phyloP scores from a whole-genome alignment of 2,888 invertebrate species.

The Mechanitis messenoides region DNA sequence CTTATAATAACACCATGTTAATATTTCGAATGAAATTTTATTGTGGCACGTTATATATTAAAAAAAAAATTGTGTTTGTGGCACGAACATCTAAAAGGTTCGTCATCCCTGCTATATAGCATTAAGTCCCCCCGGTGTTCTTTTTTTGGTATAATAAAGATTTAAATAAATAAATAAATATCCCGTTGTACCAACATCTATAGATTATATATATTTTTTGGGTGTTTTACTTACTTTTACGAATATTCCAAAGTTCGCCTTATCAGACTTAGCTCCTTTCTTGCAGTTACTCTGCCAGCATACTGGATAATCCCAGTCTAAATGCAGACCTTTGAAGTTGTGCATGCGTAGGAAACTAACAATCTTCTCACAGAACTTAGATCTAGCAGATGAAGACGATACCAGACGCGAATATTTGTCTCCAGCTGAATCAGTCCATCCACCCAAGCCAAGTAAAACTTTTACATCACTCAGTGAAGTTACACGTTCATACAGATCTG shows the following conservation, averaged over 20 bases:
- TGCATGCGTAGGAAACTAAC: constrained; percentile 83
- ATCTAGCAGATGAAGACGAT: constrained; percentile 78
- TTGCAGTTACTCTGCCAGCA: constrained; percentile 95
- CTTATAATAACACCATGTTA: too few species aligned
- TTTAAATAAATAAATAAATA: too few species aligned
- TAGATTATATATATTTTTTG: too few species aligned
- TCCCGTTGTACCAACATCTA: too few species aligned
- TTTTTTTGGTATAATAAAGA: too few species aligned
- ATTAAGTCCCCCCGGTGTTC: too few species aligned
- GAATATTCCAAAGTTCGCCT: constrained; percentile 85
- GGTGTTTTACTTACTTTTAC: constrained; percentile 73
- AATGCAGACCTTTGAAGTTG: constrained; percentile 89
- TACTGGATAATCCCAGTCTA: constrained; percentile 97
- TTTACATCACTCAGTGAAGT: constrained; percentile 80
- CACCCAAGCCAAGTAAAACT: constrained; percentile 90
- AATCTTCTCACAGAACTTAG: constrained; percentile 82
- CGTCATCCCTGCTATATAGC: too few species aligned
- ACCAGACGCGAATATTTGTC: constrained; percentile 91
- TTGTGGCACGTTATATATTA: too few species aligned
- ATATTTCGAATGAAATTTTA: too few species aligned
- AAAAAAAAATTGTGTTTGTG: too few species aligned
- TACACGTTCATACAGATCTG: constrained; percentile 87
- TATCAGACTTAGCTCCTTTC: constrained; percentile 86
- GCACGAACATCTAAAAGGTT: too few species aligned
- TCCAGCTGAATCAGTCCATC: constrained; percentile 95